Base-by-base conservation (phyloP, 2,888 invertebrate genomes). In the Creontiades dilutus region DNA sequence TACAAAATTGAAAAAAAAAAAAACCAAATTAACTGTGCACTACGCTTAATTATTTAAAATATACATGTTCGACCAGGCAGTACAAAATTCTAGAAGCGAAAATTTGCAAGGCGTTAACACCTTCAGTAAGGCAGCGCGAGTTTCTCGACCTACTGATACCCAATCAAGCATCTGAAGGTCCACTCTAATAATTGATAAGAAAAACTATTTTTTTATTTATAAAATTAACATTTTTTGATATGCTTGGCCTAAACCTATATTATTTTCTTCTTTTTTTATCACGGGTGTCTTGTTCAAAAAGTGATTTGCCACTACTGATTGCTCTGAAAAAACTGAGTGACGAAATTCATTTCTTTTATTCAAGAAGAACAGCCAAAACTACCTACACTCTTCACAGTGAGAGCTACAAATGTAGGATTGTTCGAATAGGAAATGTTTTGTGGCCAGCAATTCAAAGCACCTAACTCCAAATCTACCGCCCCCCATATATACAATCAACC, bases 81-180 rank as follows among this genome's bases (percentile, higher is more conserved):
- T 85, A 85, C 55, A 85, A 85, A 85, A 57, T 85, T 85, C 85
- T 85, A 85, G 9, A 85, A 85, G 85, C 85, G n/a, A 28, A 85
- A 12, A 16, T 27, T 85, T 19, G 48, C 52, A n/a, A 82, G 27
- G 82, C 85, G 46, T 37, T 37, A 57, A 85, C 48, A 61, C 27
- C 12, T 85, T 85, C 61, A 27, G 57, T 85, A 85, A 85, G 85
- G 85, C 85, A 85, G 55, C 85, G 55, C 82, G 82, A 82, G 82
- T 48, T 23, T 3, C 23, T 85, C 78, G 78, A 85, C 85, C 55
- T 28, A 61, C 85, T 55, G 78, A 78, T 46, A 37, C 37, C 27
- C 55, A 19, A 16, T 81, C 55, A 85, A 85, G 85, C 85, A 85
- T 48, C 52, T 82, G 55, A 61, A 85, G 55, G 37, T 85, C 85